phyloP scores from a whole-genome alignment of 1,140 invertebrate genomes.

The Latrodectus geometricus region DNA sequence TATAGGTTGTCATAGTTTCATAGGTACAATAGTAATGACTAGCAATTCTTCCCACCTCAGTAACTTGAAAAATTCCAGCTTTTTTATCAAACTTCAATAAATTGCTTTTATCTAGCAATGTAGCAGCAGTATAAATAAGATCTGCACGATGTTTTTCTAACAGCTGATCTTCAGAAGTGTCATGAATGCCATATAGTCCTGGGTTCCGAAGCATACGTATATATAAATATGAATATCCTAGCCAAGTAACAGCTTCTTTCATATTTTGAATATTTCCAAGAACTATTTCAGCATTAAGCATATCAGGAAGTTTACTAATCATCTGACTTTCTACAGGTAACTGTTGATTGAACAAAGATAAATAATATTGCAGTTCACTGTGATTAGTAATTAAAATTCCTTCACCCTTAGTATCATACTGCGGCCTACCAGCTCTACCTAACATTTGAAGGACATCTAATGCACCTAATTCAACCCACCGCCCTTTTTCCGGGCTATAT shows the following conservation, averaged over 20 bases:
- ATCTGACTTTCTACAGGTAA: constrained; percentile 76
- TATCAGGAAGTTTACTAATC: constrained; percentile 84
- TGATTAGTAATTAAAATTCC: constrained; percentile 99
- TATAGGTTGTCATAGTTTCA: constrained; percentile 97
- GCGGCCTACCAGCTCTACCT: constrained; percentile 95
- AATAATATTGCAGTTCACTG: constrained; percentile 97
- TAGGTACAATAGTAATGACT: constrained; percentile 98
- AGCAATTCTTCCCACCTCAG: constrained; percentile 95
- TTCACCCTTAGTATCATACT: constrained; percentile 98
- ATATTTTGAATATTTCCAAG: constrained; percentile 96
- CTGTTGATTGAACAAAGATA: constrained; percentile 98
- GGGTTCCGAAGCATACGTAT: constrained; percentile 88
- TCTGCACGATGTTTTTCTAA: constrained; percentile 92
- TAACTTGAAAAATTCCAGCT: constrained; percentile 90
- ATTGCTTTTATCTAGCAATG: constrained; percentile 90
- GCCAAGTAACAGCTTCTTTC: constrained; percentile 93
- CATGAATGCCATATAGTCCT: constrained; percentile 88
- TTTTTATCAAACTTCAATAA: constrained; percentile 97
- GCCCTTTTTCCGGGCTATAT: constrained; percentile 97
- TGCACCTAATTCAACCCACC: constrained; percentile 97
- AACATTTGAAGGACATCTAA: constrained; percentile 98
- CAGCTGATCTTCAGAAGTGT: constrained; percentile 84
- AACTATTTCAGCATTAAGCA: constrained; percentile 98
- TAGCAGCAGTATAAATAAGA: constrained; percentile 94
- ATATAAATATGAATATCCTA: constrained; percentile 98